These are phyloP conservation scores for honey bee (Apis mellifera) DNA, from an alignment of 1,140 invertebrate genomes.

Conservation along the genomic window DNA sequence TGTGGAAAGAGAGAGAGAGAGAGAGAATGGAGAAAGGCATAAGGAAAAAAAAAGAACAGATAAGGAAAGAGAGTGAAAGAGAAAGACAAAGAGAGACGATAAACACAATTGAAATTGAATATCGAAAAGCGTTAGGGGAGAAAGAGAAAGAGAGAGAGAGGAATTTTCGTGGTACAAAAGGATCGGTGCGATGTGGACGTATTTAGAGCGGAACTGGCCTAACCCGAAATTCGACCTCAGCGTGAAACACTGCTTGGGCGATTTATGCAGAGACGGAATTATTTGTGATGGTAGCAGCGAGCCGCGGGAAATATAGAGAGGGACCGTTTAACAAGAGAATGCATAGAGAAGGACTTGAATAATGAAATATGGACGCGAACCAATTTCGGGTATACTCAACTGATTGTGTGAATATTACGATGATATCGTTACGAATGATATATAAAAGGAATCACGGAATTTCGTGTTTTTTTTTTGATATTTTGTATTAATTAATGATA, in stretches of 20 bases:
- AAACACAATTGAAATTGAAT: constrained; percentile 66
- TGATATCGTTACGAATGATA: background rate
- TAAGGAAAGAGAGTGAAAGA: background rate
- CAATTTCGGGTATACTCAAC: constrained; percentile 33
- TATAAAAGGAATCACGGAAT: background rate
- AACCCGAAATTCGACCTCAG: constrained; percentile 45
- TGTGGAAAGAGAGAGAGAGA: background rate
- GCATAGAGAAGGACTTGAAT: constrained; percentile 26
- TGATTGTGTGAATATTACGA: constrained; percentile 26
- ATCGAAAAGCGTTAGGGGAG: constrained; percentile 54
- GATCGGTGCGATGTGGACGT: constrained; percentile 35
- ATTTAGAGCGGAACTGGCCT: constrained; percentile 59
- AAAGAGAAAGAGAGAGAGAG: background rate
- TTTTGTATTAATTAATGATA: no score
- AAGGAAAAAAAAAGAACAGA: background rate
- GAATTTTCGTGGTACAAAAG: constrained; percentile 48
- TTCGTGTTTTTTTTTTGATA: background rate
- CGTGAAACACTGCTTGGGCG: constrained; percentile 36
- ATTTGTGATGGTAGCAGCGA: constrained; percentile 31
- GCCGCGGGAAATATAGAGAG: constrained; percentile 21
- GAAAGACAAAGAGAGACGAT: constrained; percentile 40
- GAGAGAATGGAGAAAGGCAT: background rate
- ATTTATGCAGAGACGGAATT: constrained; percentile 55
- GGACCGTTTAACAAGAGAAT: constrained; percentile 4
- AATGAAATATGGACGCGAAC: constrained; percentile 31